A percentile compares a stretch with the other conserved stretches of the same genome.
Conservation (phyloP, 2,888 invertebrate genomes). For the Drosophila rubida region DNA sequence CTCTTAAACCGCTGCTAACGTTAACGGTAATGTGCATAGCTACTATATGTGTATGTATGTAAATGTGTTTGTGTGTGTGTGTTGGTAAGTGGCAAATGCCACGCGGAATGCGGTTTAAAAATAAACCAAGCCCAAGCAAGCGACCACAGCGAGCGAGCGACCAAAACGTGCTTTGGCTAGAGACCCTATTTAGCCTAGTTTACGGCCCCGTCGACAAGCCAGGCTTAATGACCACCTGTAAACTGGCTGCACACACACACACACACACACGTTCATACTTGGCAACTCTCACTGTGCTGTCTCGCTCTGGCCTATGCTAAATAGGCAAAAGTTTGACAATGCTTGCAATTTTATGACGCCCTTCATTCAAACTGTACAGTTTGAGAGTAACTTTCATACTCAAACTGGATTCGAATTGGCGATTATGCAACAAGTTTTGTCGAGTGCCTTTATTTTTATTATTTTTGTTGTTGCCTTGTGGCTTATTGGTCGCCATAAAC, state of each 20-base stretch:
- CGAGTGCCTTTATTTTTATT: constrained; percentile 31
- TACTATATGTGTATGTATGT: constrained; percentile 1
- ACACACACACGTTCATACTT: constrained; percentile 1
- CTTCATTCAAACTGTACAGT: constrained; percentile 49
- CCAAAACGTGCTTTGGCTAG: constrained; percentile 78
- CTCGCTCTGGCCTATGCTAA: constrained; percentile 36
- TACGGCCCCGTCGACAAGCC: constrained; percentile 58
- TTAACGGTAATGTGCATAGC: constrained; percentile 51
- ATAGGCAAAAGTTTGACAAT: constrained; percentile 43
- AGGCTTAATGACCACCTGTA: constrained; percentile 62
- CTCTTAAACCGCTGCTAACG: constrained; percentile 38
- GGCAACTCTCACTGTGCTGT: constrained; percentile 2
- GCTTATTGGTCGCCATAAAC: constrained; percentile 54
- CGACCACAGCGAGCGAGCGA: constrained; percentile 23
- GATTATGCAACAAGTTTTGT: constrained; percentile 71
- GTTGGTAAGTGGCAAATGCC: constrained; percentile 46
- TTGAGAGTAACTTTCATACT: constrained; percentile 27
- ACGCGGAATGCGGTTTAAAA: constrained; percentile 79
- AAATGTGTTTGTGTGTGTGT: constrained; percentile 2
- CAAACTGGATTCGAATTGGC: constrained; percentile 44
- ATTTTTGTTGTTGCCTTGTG: constrained; percentile 20
- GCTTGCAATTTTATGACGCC: constrained; percentile 50
- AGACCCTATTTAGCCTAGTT: constrained; percentile 82
- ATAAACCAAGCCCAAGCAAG: constrained; percentile 66
- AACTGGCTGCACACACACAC: constrained; percentile 20